phyloP scores from a whole-genome alignment of 2,888 invertebrate species.

The Drosophila ezoana region DNA sequence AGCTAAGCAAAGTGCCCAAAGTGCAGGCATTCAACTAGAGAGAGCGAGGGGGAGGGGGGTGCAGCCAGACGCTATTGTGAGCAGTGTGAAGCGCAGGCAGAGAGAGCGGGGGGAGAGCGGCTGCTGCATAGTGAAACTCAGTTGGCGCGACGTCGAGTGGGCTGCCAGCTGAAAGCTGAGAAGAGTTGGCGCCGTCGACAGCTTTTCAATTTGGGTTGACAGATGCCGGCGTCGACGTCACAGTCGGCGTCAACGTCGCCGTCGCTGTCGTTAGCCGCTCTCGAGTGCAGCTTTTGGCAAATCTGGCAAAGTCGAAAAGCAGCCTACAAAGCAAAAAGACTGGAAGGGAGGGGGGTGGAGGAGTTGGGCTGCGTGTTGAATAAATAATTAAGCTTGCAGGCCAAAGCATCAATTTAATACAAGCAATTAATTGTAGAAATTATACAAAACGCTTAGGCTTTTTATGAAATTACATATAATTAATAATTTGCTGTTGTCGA shows the following conservation, averaged over 20 bases:
- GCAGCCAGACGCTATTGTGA: no score
- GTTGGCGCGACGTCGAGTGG: slow-evolving; percentile 39
- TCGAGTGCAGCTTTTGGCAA: slow-evolving; percentile 16
- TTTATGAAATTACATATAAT: slow-evolving; percentile 47
- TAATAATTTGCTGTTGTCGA: slow-evolving; percentile 32
- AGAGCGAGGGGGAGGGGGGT: not conserved
- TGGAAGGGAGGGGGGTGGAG: not conserved
- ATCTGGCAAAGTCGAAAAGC: slow-evolving; percentile 18
- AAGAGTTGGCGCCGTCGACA: slow-evolving; percentile 48
- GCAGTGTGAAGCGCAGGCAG: not conserved
- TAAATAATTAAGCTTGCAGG: slow-evolving; percentile 13
- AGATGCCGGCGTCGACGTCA: slow-evolving; percentile 27
- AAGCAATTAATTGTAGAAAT: slow-evolving; percentile 56
- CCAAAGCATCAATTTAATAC: slow-evolving; percentile 38
- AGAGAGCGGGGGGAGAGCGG: not conserved
- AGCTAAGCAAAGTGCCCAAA: slow-evolving; percentile 38
- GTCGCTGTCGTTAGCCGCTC: not conserved
- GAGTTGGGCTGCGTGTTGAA: slow-evolving; percentile 2
- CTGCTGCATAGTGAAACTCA: slow-evolving; percentile 45
- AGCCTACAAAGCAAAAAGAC: slow-evolving; percentile 17
- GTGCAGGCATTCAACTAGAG: slow-evolving; percentile 8
- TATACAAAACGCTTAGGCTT: slow-evolving; percentile 56
- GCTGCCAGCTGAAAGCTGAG: slow-evolving; percentile 37
- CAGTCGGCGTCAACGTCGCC: not conserved
- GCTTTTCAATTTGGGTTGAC: slow-evolving; percentile 54